phyloP scores from a whole-genome alignment of 1,140 invertebrate genomes.

The Physella acuta region DNA sequence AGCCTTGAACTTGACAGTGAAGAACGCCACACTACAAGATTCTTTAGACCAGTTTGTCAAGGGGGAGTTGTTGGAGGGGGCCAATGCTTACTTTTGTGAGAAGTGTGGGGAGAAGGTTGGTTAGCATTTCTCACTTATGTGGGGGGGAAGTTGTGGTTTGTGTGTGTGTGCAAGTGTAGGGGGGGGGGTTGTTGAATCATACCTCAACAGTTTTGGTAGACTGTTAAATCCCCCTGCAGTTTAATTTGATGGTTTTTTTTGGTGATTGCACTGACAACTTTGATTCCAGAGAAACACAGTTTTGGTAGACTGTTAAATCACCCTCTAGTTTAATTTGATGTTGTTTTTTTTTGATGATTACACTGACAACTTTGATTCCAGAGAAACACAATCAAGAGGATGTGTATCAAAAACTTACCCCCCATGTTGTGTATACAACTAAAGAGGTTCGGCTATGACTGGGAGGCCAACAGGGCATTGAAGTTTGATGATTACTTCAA shows the following conservation, averaged over 20 bases:
- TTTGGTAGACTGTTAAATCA: too few relatives aligned
- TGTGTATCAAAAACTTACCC: slow-evolving; percentile 95
- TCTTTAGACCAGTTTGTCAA: slow-evolving; percentile 98
- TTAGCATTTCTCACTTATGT: too few relatives aligned
- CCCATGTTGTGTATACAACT: slow-evolving; percentile 94
- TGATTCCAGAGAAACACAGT: too few relatives aligned
- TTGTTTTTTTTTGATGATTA: neutral
- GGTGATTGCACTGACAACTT: too few relatives aligned
- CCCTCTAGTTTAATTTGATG: neutral
- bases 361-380: slow-evolving; percentile 62
- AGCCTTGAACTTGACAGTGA: slow-evolving; percentile 58
- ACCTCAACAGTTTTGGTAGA: too few relatives aligned
- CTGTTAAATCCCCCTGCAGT: too few relatives aligned
- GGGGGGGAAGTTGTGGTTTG: neutral
- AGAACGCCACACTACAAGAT: slow-evolving; percentile 66
- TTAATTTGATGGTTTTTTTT: too few relatives aligned
- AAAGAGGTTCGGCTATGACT: slow-evolving; percentile 98
- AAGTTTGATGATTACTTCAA: slow-evolving; percentile 61
- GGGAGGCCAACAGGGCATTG: slow-evolving; percentile 76
- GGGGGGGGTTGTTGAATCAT: too few relatives aligned
- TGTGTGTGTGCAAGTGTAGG: neutral
- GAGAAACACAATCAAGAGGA: slow-evolving; percentile 94
- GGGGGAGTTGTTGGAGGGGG: slow-evolving; percentile 94
- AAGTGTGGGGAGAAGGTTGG: slow-evolving; percentile 96
- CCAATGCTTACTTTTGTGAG: slow-evolving; percentile 98